phyloP scores from a whole-genome alignment of 2,797 vertebrate species.

The Onychomys arenicola region DNA sequence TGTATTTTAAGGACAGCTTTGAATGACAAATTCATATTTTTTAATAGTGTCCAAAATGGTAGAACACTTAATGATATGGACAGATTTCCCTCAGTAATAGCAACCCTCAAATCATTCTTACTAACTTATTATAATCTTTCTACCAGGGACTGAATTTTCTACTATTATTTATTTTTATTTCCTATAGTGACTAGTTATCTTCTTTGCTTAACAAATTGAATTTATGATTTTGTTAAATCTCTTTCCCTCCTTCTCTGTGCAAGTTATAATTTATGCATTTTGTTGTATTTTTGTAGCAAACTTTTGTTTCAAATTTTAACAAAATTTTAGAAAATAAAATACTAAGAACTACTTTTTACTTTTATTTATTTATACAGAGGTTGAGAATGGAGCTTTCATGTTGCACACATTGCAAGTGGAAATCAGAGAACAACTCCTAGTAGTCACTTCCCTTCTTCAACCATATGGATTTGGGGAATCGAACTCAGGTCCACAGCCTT shows the following conservation, averaged over 20 bases:
- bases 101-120: background rate
- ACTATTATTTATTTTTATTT: background rate
- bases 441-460: background rate
- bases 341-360: background rate
- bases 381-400: background rate
- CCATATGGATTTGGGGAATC: background rate
- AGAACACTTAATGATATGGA: background rate
- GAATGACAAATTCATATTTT: background rate
- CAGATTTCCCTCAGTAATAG: background rate
- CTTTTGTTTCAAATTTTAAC: background rate
- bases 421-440: background rate
- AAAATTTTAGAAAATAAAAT: background rate
- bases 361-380: background rate
- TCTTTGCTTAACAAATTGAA: background rate
- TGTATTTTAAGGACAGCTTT: background rate
- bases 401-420: rapidly evolving
- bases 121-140: background rate
- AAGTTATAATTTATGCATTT: background rate
- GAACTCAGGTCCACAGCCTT: background rate
- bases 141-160: background rate
- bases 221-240: background rate
- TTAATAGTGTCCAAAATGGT: background rate
- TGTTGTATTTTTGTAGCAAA: background rate
- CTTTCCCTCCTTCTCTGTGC: background rate
- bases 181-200: rapidly evolving